Conservation (phyloP, 2,888 invertebrate species). For the Aplocera efformata region DNA sequence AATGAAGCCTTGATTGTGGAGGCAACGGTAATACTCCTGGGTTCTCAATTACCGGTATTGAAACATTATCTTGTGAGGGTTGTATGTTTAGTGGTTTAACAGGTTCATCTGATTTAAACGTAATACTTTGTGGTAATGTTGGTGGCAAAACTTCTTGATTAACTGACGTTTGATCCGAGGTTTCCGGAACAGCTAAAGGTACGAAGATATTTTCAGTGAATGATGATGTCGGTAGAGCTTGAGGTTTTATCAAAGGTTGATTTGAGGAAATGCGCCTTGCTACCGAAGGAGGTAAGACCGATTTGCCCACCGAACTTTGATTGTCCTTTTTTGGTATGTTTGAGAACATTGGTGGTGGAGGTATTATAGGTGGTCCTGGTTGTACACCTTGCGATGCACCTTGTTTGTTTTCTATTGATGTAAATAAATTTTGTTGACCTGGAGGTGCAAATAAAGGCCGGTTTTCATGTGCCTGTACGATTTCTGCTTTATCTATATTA, state of each 20-base stretch:
- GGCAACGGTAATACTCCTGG: too few relatives aligned
- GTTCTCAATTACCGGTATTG: too few relatives aligned
- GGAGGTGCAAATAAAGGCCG: constrained; percentile 14
- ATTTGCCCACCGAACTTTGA: constrained; percentile 40
- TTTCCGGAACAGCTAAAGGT: constrained; percentile 37
- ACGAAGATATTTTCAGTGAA: constrained; percentile 53
- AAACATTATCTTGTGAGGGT: neutral
- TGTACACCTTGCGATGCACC: constrained; percentile 16
- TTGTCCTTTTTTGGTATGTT: constrained; percentile 40
- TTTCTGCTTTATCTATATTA: neutral
- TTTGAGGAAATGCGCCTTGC: constrained; percentile 61
- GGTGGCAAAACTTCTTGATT: neutral
- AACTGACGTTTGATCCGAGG: neutral
- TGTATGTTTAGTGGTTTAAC: constrained; percentile 1
- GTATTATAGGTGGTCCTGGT: constrained; percentile 44
- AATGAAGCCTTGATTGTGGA: too few relatives aligned
- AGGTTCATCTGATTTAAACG: neutral
- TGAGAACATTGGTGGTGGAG: constrained; percentile 71
- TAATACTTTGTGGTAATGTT: constrained; percentile 4
- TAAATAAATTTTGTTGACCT: constrained; percentile 10
- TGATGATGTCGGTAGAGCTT: constrained; percentile 31
- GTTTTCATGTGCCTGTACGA: constrained; percentile 9
- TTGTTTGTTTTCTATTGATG: constrained; percentile 16
- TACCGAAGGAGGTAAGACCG: constrained; percentile 66
- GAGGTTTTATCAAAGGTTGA: constrained; percentile 54